These are phyloP conservation scores for Ctenoplectra terminalis DNA, from an alignment of 1,140 invertebrate genomes.

Conservation along the genomic window DNA sequence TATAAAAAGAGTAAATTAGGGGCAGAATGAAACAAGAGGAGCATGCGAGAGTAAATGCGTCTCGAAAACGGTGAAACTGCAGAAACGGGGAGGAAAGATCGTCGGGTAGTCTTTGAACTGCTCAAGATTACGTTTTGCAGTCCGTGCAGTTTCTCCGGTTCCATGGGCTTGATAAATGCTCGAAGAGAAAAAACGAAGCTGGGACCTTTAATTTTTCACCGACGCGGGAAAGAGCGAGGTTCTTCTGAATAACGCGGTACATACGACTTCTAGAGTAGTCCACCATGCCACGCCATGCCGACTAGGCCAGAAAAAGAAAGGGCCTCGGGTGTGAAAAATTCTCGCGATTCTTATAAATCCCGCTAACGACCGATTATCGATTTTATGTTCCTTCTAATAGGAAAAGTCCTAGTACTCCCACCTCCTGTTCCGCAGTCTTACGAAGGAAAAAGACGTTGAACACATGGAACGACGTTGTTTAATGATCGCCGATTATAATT, in stretches of 20 bases:
- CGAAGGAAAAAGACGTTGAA: too few relatives aligned
- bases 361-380: slow-evolving; percentile 66
- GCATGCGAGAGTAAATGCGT: neutral
- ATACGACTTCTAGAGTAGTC: slow-evolving; percentile 30
- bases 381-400: slow-evolving; percentile 34
- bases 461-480: too few relatives aligned
- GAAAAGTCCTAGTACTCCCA: neutral
- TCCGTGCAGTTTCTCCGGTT: slow-evolving; percentile 71
- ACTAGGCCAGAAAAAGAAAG: neutral
- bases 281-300: neutral
- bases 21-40: too few relatives aligned
- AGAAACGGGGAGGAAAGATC: slow-evolving; percentile 55
- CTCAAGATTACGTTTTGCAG: slow-evolving; percentile 77
- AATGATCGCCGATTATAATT: too few relatives aligned
- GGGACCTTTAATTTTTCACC: slow-evolving; percentile 75
- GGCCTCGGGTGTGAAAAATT: slow-evolving; percentile 28
- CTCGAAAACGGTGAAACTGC: slow-evolving; percentile 56
- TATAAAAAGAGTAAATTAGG: slow-evolving; percentile 42
- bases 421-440: too few relatives aligned
- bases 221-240: slow-evolving; percentile 44
- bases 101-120: slow-evolving; percentile 74
- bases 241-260: slow-evolving; percentile 56
- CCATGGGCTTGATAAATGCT: slow-evolving; percentile 75
- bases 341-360: slow-evolving; percentile 61
- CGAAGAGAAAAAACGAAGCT: slow-evolving; percentile 66